Conservation (phyloP, 2,113 vertebrate genomes). For the Eurystomus gularis region DNA sequence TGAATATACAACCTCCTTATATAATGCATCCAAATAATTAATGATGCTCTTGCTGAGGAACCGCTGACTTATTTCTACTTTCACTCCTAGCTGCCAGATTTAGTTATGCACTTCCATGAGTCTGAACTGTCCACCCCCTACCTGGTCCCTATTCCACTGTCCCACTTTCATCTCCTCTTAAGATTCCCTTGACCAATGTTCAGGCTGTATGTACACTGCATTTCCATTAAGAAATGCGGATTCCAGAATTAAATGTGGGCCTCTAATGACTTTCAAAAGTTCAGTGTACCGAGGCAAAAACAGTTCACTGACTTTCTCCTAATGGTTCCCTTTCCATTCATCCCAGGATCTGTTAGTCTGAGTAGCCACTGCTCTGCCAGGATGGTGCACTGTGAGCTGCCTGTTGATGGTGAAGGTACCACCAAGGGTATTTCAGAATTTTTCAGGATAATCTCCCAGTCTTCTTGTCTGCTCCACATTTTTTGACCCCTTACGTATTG, state of each 20-base stretch:
- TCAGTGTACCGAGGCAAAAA: background rate
- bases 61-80: background rate
- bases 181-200: background rate
- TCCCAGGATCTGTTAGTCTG: background rate
- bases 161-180: background rate
- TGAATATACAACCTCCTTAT: background rate
- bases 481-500: background rate
- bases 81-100: background rate
- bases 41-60: background rate
- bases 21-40: constrained; percentile 5
- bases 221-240: background rate
- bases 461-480: background rate
- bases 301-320: background rate
- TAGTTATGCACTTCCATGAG: background rate
- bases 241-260: background rate
- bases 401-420: background rate
- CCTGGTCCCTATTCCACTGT: background rate
- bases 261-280: background rate
- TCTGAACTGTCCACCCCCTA: background rate
- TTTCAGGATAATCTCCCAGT: background rate
- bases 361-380: background rate
- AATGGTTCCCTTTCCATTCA: background rate
- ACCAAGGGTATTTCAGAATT: background rate
- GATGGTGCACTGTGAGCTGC: background rate
- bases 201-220: background rate